phyloP scores from a whole-genome alignment of 2,113 vertebrate species.

The Loxodonta africana region DNA sequence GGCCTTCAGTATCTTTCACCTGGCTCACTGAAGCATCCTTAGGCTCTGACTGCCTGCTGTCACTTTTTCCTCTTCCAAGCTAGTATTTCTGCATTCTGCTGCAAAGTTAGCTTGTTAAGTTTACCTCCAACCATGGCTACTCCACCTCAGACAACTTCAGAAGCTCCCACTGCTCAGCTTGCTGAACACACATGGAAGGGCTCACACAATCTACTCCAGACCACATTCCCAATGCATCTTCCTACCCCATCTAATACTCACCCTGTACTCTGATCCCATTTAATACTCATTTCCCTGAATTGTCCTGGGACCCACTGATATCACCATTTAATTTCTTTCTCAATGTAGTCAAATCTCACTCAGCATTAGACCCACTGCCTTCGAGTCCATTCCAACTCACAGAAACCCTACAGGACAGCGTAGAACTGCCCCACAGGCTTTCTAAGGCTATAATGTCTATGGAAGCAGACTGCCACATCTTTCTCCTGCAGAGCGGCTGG shows the following conservation, averaged over 20 bases:
- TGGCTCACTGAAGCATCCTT: not conserved
- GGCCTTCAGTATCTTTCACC: not conserved
- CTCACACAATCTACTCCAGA: not conserved
- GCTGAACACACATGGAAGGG: not conserved
- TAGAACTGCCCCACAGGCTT: not conserved
- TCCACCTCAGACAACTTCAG: not conserved
- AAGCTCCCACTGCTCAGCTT: not conserved
- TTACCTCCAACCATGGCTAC: not conserved
- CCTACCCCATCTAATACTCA: not conserved
- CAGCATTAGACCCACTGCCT: not conserved
- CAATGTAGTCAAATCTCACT: not conserved
- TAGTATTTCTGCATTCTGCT: not conserved
- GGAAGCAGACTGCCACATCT: not conserved
- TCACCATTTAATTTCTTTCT: not conserved
- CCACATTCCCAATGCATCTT: not conserved
- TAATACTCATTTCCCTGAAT: not conserved
- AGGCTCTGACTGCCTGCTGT: not conserved
- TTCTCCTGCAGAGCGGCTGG: not conserved
- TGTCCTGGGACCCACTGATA: not conserved
- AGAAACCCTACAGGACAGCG: not conserved
- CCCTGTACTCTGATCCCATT: not conserved
- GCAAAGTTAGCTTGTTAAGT: not conserved
- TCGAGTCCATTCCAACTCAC: not conserved
- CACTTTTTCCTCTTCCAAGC: not conserved
- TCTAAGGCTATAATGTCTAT: not conserved